Percentiles rank a stretch among this genome's conserved stretches.
Evolutionary conservation across 1,140 invertebrate species (phyloP).

Genomic region (Leptinotarsa lineolata): DNA sequence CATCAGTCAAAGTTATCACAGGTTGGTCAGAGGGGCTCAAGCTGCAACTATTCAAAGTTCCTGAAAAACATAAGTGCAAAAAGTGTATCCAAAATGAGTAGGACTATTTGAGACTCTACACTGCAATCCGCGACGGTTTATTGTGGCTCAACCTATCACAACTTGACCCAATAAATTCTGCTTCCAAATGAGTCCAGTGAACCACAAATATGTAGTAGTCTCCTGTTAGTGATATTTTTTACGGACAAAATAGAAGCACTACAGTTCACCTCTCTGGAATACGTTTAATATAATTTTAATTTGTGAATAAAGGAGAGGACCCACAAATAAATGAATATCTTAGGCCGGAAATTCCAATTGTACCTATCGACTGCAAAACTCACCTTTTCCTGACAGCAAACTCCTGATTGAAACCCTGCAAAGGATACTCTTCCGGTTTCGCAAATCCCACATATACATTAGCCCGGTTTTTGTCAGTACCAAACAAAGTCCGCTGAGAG

Average conservation of each 20-base stretch:
- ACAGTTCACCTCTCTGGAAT: too few species aligned
- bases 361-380: not conserved
- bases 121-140: too few species aligned
- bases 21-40: slow-evolving; percentile 67
- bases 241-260: too few species aligned
- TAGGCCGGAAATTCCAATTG: not conserved
- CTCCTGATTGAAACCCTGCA: slow-evolving; percentile 58
- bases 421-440: slow-evolving; percentile 43
- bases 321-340: not conserved
- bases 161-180: too few species aligned
- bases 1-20: slow-evolving; percentile 68
- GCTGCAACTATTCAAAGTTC: slow-evolving; percentile 62
- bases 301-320: too few species aligned
- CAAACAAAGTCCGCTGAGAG: slow-evolving; percentile 48
- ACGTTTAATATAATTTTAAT: too few species aligned
- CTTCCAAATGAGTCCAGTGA: too few species aligned
- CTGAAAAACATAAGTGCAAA: slow-evolving; percentile 49
- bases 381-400: slow-evolving; percentile 58
- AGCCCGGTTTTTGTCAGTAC: slow-evolving; percentile 54
- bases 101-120: too few species aligned
- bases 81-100: too few species aligned
- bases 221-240: too few species aligned
- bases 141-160: too few species aligned
- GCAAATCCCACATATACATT: slow-evolving; percentile 55
- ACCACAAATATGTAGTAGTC: too few species aligned